phyloP scores from a whole-genome alignment of 2,888 invertebrate genomes.

The Pyrochroa serraticornis region DNA sequence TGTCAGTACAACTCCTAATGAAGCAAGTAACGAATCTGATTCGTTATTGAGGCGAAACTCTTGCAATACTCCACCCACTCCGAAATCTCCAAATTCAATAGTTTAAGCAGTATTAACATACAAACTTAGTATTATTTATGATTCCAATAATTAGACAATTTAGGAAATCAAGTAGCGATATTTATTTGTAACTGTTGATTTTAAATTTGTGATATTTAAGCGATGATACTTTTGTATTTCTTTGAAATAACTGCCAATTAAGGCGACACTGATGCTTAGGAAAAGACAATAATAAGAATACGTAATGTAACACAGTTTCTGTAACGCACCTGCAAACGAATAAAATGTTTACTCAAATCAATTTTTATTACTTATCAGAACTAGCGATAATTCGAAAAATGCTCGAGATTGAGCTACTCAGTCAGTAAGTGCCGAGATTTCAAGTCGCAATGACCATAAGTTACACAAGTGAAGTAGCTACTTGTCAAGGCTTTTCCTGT shows the following conservation, averaged over 20 bases:
- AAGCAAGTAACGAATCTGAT: slow-evolving; percentile 9
- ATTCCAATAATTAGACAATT: background rate
- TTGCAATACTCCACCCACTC: slow-evolving; percentile 4
- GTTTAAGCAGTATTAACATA: slow-evolving; percentile 15
- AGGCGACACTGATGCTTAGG: no score
- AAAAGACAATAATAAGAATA: no score
- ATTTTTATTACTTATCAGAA: no score
- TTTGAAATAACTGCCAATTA: no score
- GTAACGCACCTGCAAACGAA: no score
- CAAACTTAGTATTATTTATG: background rate
- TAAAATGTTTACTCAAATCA: no score
- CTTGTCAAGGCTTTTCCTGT: slow-evolving; percentile 71
- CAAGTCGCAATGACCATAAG: slow-evolving; percentile 32
- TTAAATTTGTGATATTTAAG: background rate
- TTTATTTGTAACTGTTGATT: background rate
- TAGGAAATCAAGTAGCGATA: slow-evolving; percentile 9
- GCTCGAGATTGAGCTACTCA: background rate
- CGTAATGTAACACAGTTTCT: no score
- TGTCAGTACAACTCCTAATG: slow-evolving; percentile 26
- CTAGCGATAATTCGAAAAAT: no score
- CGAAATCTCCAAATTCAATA: slow-evolving; percentile 6
- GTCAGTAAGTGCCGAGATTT: background rate
- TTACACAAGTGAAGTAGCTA: slow-evolving; percentile 37
- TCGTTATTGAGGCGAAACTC: slow-evolving; percentile 1
- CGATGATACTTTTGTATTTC: no score